Conservation (phyloP, 2,888 invertebrate species). For the Dilophus febrilis region DNA sequence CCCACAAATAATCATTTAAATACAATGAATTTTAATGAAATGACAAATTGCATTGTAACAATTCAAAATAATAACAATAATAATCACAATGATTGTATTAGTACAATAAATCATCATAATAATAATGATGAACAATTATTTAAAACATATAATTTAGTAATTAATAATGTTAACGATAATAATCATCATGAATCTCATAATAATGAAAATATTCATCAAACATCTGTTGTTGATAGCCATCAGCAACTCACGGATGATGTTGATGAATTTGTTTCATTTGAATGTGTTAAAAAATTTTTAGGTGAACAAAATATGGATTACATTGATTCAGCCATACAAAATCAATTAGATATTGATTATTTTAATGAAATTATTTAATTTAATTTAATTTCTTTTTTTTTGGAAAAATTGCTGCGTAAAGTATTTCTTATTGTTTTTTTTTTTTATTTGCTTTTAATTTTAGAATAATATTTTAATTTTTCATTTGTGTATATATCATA, state of each 20-base stretch:
- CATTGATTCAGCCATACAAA: conserved; percentile 7
- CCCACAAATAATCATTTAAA: conserved; percentile 17
- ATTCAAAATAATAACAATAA: conserved; percentile 20
- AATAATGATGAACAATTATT: not conserved
- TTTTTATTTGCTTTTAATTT: too few species aligned
- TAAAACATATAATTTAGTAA: not conserved
- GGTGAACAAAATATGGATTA: conserved; percentile 15
- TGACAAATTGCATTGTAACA: conserved; percentile 31
- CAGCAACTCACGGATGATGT: conserved; percentile 6
- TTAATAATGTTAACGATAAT: not conserved
- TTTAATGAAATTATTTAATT: conserved; percentile 1
- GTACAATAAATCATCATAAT: too few species aligned
- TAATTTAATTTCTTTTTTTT: too few species aligned
- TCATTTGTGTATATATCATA: too few species aligned
- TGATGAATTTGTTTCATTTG: conserved; percentile 28
- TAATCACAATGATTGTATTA: too few species aligned
- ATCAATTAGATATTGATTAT: conserved; percentile 4
- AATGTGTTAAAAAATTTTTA: conserved; percentile 29
- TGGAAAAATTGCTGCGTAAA: too few species aligned
- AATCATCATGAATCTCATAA: conserved; percentile 1
- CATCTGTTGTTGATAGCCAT: too few species aligned
- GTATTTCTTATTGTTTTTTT: too few species aligned
- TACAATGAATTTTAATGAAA: conserved; percentile 32
- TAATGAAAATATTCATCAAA: too few species aligned
- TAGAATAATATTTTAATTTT: too few species aligned